phyloP scores from a whole-genome alignment of 2,113 vertebrate genomes.

The Sebastes schlegelii region DNA sequence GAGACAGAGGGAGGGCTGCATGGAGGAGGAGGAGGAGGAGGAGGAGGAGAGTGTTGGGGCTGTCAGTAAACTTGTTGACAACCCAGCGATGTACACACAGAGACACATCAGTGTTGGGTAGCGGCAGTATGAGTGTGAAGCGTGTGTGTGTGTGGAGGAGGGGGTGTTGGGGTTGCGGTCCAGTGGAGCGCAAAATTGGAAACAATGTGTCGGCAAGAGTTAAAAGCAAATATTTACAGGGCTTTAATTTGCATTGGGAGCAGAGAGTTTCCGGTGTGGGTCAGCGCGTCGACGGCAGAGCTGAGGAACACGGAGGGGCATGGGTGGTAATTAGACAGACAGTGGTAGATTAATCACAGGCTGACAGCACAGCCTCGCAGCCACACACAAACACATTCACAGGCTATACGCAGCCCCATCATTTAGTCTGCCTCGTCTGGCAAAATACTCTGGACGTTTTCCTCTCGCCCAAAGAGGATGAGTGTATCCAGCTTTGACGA shows the following conservation, averaged over 20 bases:
- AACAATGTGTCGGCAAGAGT: conserved; percentile 75
- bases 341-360: conserved; percentile 74
- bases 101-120: background rate
- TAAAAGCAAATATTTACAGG: conserved; percentile 81
- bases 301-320: conserved; percentile 49
- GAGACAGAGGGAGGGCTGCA: conserved; percentile 15
- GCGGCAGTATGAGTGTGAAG: background rate
- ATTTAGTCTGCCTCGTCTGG: conserved; percentile 29
- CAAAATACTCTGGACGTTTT: conserved; percentile 26
- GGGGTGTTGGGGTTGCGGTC: conserved; percentile 39
- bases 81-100: conserved; percentile 13
- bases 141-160: background rate
- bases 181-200: conserved; percentile 74
- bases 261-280: conserved; percentile 63
- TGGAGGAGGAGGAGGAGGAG: conserved; percentile 31
- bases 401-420: conserved; percentile 33
- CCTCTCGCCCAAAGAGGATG: conserved; percentile 16
- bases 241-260: conserved; percentile 71
- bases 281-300: conserved; percentile 49
- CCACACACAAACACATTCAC: conserved; percentile 50
- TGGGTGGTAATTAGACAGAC: conserved; percentile 74
- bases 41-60: conserved; percentile 28
- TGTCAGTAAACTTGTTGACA: conserved; percentile 56
- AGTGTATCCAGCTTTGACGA: conserved; percentile 28
- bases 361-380: conserved; percentile 49